Base-by-base conservation (phyloP, 2,113 vertebrate genomes). In the Rhynchopsitta pachyrhyncha region DNA sequence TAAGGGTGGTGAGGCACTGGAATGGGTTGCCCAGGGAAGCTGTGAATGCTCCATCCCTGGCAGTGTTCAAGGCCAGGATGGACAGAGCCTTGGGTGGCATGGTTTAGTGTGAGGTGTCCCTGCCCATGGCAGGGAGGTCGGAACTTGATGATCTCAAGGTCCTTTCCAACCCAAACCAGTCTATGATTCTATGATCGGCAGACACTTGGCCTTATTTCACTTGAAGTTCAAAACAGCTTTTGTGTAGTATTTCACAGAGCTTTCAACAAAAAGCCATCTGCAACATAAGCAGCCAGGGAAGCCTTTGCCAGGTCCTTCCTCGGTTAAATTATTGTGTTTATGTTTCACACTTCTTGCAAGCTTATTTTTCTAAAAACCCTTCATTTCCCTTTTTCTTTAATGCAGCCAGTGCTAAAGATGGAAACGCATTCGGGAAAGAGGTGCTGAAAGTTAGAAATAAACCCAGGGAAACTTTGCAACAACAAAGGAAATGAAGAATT, bases 401-500 rank as follows among this genome's bases (percentile, higher is more conserved):
- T 4, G 31, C 28, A 92, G 91, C 82, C 46, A 63, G 55, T 0
- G 0, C 41, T 76, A 17, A 77, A 88, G 60, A 94, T 83, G 70
- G 59, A 95, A 95, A 86, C 8, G 27, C 28, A 35, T 35, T 88
- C 17, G 16, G 81, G 42, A 74, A 52, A 93, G 55, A 94, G 29
- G 46, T 74, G 88, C 47, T 83, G 59, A 80, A 87, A 90, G 67
- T n/a, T 77, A 59, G 79, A 88, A 90, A 90, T 42, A 95, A 93
- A 90, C 8, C 35, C 31, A 60, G 35, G 50, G 55, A 93, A 86
- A 86, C 41, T 82, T 52, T 81, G 60, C 37, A 88, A 15, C 3
- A 77, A 64, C n/a, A 90, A 82, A 94, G 82, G 86, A 95, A 96
- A 96, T 69, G 27, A 88, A 77, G 85, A 49, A 59, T 59, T 81